phyloP scores from a whole-genome alignment of 2,888 invertebrate genomes.

The Metopia argyrocephala region DNA sequence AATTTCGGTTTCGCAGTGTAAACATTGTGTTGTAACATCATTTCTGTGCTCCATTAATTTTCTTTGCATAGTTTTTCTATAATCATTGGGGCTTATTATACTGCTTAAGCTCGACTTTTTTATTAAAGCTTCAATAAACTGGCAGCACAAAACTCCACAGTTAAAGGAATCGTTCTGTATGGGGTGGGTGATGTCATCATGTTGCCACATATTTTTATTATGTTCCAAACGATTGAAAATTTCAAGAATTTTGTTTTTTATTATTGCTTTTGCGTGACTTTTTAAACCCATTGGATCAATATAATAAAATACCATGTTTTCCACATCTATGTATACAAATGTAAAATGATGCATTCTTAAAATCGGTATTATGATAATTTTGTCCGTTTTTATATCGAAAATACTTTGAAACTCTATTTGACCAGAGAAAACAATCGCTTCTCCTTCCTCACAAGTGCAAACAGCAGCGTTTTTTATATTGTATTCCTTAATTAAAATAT shows the following conservation, averaged over 20 bases:
- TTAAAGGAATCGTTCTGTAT: not conserved
- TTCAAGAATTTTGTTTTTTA: not conserved
- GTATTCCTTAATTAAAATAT: not conserved
- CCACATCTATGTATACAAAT: not conserved
- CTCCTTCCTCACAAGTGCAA: not conserved
- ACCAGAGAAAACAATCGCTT: not conserved
- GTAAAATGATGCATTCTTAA: slow-evolving; percentile 10
- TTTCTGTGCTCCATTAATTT: too few relatives aligned
- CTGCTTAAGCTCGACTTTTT: too few relatives aligned
- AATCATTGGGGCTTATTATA: too few relatives aligned
- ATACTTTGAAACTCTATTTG: not conserved
- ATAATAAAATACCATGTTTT: not conserved
- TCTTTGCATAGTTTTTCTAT: too few relatives aligned
- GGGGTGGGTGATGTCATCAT: not conserved
- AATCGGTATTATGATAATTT: not conserved
- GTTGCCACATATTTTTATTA: not conserved
- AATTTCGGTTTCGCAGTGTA: too few relatives aligned
- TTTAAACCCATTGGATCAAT: not conserved
- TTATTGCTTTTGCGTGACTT: too few relatives aligned
- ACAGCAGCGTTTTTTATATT: not conserved
- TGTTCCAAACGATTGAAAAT: not conserved
- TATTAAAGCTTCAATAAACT: not conserved
- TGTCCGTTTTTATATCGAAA: not conserved
- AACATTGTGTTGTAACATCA: too few relatives aligned
- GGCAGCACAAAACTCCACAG: slow-evolving; percentile 1